Evolutionary conservation across 2,113 vertebrate genomes (phyloP).

Genomic region (Gymnogyps californianus): DNA sequence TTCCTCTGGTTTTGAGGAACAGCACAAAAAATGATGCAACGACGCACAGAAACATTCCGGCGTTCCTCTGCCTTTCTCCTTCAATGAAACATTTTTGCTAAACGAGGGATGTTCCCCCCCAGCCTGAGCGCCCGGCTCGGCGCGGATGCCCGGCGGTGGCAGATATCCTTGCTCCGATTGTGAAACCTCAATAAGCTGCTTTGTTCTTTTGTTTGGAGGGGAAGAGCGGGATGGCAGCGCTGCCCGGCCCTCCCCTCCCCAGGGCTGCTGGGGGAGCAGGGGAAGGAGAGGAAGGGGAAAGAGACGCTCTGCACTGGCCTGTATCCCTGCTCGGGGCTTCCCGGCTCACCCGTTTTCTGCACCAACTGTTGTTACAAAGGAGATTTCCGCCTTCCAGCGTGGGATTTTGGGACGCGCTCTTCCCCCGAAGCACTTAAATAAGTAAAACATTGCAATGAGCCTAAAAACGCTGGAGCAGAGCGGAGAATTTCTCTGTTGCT

Average conservation of each 20-base stretch:
- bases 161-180: neutral
- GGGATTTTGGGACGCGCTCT: neutral
- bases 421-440: neutral
- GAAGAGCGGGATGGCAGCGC: neutral
- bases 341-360: neutral
- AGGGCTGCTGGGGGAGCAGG: neutral
- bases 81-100: neutral
- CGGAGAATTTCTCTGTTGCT: no score
- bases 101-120: neutral
- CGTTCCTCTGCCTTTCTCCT: neutral
- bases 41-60: rapidly evolving
- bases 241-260: neutral
- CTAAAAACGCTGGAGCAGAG: rapidly evolving
- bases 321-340: neutral
- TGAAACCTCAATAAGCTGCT: neutral
- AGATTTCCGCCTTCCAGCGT: neutral
- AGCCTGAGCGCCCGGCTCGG: neutral
- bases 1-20: neutral
- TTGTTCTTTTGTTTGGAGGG: neutral
- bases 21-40: rapidly evolving
- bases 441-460: neutral
- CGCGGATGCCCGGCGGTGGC: neutral
- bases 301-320: neutral
- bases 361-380: neutral
- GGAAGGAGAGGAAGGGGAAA: neutral